Percentiles rank a stretch among this genome's conserved stretches.
Conservation (phyloP, 2,888 invertebrate species). For the Abscondita cerata region DNA sequence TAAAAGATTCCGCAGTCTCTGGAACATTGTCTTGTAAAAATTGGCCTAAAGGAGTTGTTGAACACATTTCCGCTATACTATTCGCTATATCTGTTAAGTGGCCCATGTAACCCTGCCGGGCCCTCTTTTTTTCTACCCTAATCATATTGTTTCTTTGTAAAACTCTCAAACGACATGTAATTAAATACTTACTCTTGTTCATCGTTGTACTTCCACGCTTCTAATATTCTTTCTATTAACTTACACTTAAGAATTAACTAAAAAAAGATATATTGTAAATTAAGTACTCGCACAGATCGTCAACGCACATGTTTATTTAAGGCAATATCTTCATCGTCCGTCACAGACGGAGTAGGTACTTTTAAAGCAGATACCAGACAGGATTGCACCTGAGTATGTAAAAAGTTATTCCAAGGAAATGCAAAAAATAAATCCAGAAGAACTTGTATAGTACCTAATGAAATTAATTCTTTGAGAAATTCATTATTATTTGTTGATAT, state of each 20-base stretch:
- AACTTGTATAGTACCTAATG: slow-evolving; percentile 64
- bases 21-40: slow-evolving; percentile 63
- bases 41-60: slow-evolving; percentile 64
- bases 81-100: slow-evolving; percentile 69
- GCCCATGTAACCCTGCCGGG: slow-evolving; percentile 71
- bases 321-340: slow-evolving; percentile 56
- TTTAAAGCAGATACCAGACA: slow-evolving; percentile 76
- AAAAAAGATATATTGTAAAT: slow-evolving; percentile 39
- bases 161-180: not conserved
- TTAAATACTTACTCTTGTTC: slow-evolving; percentile 72
- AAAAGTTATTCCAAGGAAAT: slow-evolving; percentile 93
- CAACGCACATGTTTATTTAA: slow-evolving; percentile 64
- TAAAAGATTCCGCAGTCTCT: slow-evolving; percentile 57
- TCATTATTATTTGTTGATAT: slow-evolving; percentile 75
- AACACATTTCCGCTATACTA: slow-evolving; percentile 63
- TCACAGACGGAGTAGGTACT: slow-evolving; percentile 43
- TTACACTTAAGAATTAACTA: slow-evolving; percentile 72
- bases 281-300: not conserved
- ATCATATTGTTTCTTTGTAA: slow-evolving; percentile 7
- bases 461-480: slow-evolving; percentile 70
- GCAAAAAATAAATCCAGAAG: slow-evolving; percentile 87
- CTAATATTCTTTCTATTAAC: slow-evolving; percentile 79
- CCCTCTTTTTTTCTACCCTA: slow-evolving; percentile 62
- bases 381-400: slow-evolving; percentile 88
- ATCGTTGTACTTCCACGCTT: slow-evolving; percentile 82